phyloP scores from a whole-genome alignment of 2,888 invertebrate genomes.

The Parnassius mnemosyne region DNA sequence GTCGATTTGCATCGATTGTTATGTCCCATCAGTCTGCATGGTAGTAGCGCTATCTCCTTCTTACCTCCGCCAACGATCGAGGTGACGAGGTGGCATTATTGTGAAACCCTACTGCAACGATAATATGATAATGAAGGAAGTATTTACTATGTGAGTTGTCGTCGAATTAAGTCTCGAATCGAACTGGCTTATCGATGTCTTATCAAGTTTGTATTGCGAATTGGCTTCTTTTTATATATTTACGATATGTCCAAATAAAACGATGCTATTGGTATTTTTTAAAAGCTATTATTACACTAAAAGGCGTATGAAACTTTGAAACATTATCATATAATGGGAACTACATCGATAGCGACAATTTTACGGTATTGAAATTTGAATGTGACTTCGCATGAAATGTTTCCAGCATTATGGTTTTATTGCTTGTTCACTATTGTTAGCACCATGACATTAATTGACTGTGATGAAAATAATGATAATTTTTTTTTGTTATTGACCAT shows the following conservation, averaged over 20 bases:
- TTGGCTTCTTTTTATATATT: neutral
- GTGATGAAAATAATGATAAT: too few species aligned
- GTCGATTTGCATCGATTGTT: slow-evolving; percentile 17
- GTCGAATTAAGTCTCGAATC: slow-evolving; percentile 38
- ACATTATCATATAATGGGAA: too few species aligned
- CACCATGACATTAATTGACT: too few species aligned
- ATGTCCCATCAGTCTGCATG: slow-evolving; percentile 3
- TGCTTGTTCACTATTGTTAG: too few species aligned
- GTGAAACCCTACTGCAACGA: slow-evolving; percentile 1
- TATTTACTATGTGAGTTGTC: slow-evolving; percentile 30
- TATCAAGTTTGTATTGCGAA: neutral
- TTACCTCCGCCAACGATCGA: neutral
- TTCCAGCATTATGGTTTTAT: too few species aligned
- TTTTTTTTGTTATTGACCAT: too few species aligned
- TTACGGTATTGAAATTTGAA: too few species aligned
- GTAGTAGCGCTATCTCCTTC: neutral
- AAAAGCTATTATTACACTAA: too few species aligned
- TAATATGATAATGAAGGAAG: slow-evolving; percentile 47
- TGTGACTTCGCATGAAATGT: too few species aligned
- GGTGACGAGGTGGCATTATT: neutral
- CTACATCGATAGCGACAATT: too few species aligned
- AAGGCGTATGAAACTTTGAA: too few species aligned
- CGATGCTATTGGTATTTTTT: too few species aligned
- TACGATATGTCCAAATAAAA: neutral
- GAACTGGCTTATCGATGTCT: slow-evolving; percentile 6